Percentiles rank a stretch among this genome's conserved stretches.
These are phyloP conservation scores for Bugula neritina DNA, from an alignment of 2,888 invertebrate species.

Conservation along the genomic window DNA sequence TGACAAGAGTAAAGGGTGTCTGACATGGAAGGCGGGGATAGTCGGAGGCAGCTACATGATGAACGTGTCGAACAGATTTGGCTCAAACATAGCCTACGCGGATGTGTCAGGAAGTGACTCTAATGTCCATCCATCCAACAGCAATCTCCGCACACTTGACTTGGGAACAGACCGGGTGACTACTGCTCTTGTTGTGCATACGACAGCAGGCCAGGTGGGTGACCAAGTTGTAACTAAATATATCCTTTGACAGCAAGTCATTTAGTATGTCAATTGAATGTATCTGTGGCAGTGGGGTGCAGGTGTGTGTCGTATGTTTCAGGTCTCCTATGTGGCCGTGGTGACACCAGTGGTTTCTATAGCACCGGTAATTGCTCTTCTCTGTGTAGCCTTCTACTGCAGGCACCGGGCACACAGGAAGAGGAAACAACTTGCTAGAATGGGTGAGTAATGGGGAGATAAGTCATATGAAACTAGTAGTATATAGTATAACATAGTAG, in stretches of 20 bases:
- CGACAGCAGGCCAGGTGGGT: background rate
- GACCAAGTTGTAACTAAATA: no score
- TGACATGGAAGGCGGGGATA: background rate
- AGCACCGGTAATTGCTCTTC: background rate
- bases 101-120: no score
- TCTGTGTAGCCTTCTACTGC: background rate
- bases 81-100: background rate
- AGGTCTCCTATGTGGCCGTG: background rate
- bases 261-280: no score
- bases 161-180: no score
- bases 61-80: background rate
- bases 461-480: background rate
- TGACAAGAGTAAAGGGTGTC: background rate
- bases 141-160: no score
- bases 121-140: no score
- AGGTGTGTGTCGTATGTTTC: no score
- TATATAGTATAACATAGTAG: no score
- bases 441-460: background rate
- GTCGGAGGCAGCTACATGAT: slow-evolving; percentile 10
- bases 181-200: no score
- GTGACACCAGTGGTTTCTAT: background rate
- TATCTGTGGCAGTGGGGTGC: no score
- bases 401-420: background rate
- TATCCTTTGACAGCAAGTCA: no score
- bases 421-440: no score